Conservation (phyloP, 2,113 vertebrate species). For the Trematomus loennbergii region DNA sequence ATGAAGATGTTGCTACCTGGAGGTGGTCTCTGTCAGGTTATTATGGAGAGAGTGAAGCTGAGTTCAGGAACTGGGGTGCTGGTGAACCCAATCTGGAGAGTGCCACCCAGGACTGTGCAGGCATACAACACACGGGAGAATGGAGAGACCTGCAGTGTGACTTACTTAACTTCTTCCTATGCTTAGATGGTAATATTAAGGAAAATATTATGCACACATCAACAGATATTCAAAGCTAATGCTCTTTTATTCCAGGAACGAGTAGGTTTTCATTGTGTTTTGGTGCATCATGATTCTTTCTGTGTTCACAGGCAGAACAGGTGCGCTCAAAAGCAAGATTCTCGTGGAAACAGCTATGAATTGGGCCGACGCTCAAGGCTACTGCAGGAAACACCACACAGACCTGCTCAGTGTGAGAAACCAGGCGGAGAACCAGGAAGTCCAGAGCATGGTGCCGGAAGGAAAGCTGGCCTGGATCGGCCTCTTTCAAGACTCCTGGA, state of each 20-base stretch:
- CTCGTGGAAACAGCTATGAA: not conserved
- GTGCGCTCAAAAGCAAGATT: no score
- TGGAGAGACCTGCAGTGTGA: not conserved
- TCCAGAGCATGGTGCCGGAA: conserved; percentile 14
- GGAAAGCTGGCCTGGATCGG: conserved; percentile 36
- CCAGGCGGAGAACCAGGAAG: conserved; percentile 15
- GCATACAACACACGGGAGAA: conserved; percentile 16
- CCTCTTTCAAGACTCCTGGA: conserved; percentile 31
- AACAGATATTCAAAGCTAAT: no score
- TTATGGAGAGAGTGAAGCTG: not conserved
- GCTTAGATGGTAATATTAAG: no score
- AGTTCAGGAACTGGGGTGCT: conserved; percentile 33
- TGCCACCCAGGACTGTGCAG: not conserved
- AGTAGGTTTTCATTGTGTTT: no score
- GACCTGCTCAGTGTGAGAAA: conserved; percentile 21
- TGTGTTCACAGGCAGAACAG: no score
- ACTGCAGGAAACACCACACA: conserved; percentile 13
- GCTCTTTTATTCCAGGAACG: no score
- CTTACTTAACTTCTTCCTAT: no score
- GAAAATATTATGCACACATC: no score
- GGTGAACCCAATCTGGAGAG: not conserved
- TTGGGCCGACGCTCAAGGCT: not conserved
- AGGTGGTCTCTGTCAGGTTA: conserved; percentile 24
- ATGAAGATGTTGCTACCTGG: not conserved
- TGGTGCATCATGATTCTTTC: no score